phyloP scores from a whole-genome alignment of 2,888 invertebrate genomes.

The Neuroscelio doddi region DNA sequence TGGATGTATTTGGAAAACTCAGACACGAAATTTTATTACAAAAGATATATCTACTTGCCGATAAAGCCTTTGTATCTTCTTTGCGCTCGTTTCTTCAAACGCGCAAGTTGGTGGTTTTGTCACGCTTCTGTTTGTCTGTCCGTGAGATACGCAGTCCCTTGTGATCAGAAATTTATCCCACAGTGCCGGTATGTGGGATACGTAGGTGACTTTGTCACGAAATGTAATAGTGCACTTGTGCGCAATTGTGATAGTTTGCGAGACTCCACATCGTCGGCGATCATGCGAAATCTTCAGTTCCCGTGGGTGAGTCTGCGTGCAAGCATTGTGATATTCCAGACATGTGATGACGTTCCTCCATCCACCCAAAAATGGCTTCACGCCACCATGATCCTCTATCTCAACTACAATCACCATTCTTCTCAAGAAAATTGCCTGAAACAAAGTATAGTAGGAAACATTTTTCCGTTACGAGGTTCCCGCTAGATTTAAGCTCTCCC shows the following conservation, averaged over 20 bases:
- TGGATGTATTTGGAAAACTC: too few species aligned
- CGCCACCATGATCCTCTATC: slow-evolving; percentile 76
- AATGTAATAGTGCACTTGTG: slow-evolving; percentile 50
- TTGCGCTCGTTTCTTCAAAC: too few species aligned
- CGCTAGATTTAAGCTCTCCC: background rate
- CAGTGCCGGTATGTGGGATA: slow-evolving; percentile 54
- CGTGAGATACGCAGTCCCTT: slow-evolving; percentile 20
- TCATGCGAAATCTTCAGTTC: slow-evolving; percentile 20
- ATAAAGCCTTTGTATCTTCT: too few species aligned
- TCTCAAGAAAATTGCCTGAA: slow-evolving; percentile 30
- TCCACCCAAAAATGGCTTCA: slow-evolving; percentile 87
- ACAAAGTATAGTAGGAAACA: slow-evolving; percentile 4
- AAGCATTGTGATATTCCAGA: slow-evolving; percentile 85
- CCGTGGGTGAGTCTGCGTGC: slow-evolving; percentile 85
- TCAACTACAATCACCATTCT: slow-evolving; percentile 74
- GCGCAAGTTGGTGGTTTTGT: too few species aligned
- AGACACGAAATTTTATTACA: too few species aligned
- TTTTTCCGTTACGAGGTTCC: background rate
- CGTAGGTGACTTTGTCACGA: slow-evolving; percentile 53
- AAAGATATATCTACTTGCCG: slow-evolving; percentile 13
- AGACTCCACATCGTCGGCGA: too few species aligned
- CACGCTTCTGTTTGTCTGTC: slow-evolving; percentile 28
- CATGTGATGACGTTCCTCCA: slow-evolving; percentile 82
- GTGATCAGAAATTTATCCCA: slow-evolving; percentile 52
- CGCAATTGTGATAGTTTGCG: slow-evolving; percentile 16